These are phyloP conservation scores for Muscidifurax raptorellus DNA, from an alignment of 1,140 invertebrate genomes.

Conservation along the genomic window DNA sequence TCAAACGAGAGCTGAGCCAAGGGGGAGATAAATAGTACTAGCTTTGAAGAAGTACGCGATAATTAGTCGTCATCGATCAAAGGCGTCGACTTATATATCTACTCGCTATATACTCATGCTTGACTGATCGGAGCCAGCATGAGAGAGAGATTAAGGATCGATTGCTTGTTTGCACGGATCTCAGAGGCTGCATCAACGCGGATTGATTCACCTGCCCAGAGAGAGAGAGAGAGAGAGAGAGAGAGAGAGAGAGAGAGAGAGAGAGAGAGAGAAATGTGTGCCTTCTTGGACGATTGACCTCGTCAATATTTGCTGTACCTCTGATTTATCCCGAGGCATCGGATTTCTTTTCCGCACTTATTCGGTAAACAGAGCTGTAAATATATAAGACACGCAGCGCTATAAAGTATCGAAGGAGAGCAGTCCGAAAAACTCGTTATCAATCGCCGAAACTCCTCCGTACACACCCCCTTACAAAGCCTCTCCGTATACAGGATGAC, in stretches of 20 bases:
- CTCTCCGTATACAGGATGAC: not conserved
- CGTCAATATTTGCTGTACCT: not conserved
- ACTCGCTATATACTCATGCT: too few species aligned
- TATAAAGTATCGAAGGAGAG: too few species aligned
- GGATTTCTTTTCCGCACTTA: not conserved
- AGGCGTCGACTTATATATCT: not conserved
- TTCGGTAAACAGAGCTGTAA: not conserved
- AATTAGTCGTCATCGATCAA: conserved; percentile 6
- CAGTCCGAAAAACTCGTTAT: too few species aligned
- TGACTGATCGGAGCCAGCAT: too few species aligned
- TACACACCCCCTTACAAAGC: not conserved
- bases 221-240: not conserved
- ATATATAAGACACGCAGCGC: too few species aligned
- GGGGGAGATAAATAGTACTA: too few species aligned
- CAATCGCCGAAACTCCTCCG: not conserved
- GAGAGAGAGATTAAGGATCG: too few species aligned
- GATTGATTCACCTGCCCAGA: not conserved
- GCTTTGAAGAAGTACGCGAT: too few species aligned
- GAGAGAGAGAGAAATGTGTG: not conserved
- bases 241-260: not conserved
- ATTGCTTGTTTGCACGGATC: not conserved
- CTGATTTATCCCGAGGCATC: not conserved
- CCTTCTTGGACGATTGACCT: conserved; percentile 15
- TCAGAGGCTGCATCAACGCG: too few species aligned
- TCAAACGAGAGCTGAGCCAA: too few species aligned